Percentiles rank a stretch among this genome's conserved stretches.
Conservation (phyloP, 2,113 vertebrate species). For the Malurus melanocephalus region DNA sequence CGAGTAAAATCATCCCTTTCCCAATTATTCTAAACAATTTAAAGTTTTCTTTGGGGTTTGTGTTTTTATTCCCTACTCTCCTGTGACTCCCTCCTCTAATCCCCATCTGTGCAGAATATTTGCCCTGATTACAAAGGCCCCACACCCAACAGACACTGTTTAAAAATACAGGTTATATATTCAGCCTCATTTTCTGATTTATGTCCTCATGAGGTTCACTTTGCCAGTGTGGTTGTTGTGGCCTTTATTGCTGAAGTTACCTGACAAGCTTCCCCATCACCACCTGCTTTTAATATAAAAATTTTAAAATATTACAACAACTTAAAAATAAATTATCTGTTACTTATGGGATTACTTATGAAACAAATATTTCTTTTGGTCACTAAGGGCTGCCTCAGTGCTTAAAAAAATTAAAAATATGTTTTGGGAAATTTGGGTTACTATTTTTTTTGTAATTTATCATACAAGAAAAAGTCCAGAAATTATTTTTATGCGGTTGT, state of each 20-base stretch:
- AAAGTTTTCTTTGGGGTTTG: background rate
- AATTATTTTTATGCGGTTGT: background rate
- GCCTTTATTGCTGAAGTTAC: background rate
- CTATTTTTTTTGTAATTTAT: background rate
- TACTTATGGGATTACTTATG: background rate
- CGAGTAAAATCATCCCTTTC: background rate
- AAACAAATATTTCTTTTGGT: background rate
- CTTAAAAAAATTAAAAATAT: background rate
- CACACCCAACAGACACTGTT: background rate
- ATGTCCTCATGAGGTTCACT: background rate
- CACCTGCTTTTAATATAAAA: background rate
- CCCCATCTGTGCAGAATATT: rapidly evolving
- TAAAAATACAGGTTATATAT: rapidly evolving
- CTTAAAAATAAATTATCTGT: background rate
- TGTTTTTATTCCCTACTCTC: background rate
- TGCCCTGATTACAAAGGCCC: background rate
- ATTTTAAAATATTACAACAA: background rate
- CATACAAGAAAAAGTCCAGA: background rate
- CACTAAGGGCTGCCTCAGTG: background rate
- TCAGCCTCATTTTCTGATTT: background rate
- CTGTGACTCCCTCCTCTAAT: background rate
- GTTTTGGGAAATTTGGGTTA: background rate
- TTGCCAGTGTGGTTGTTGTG: rapidly evolving
- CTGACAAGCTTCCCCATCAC: background rate
- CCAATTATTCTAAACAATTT: background rate